Evolutionary conservation across 2,888 invertebrate genomes (phyloP).

Genomic region (Lepeophtheirus nordmannii): DNA sequence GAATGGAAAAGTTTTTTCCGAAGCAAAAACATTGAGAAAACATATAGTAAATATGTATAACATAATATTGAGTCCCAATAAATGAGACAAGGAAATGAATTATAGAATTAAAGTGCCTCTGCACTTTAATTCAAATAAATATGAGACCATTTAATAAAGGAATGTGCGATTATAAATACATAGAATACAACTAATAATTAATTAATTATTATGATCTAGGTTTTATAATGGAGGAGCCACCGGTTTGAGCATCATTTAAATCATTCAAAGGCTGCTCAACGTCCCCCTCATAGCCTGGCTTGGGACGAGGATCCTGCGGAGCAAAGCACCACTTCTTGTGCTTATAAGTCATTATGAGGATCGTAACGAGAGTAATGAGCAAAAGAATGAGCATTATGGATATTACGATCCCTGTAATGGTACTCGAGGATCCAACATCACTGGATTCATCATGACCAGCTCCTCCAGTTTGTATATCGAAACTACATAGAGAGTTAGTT

Average conservation of each 20-base stretch:
- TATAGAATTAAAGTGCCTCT: no score
- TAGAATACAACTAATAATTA: no score
- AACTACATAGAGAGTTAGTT: background rate
- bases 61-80: no score
- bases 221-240: background rate
- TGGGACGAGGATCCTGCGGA: background rate
- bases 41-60: no score
- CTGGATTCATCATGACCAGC: background rate
- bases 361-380: background rate
- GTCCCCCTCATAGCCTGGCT: background rate
- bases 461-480: background rate
- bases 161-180: no score
- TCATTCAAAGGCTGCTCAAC: background rate
- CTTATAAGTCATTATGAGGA: background rate
- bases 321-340: background rate
- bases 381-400: background rate
- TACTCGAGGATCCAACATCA: background rate
- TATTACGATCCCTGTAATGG: background rate
- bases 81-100: no score
- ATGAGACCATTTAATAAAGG: background rate
- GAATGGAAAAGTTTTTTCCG: no score
- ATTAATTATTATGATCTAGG: background rate
- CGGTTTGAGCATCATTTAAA: background rate
- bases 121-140: no score
- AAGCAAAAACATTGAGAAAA: no score